Evolutionary conservation across 2,113 vertebrate genomes (phyloP), one percentile per base, ranked within the genome.

Genomic region (Chiloscyllium plagiosum): DNA sequence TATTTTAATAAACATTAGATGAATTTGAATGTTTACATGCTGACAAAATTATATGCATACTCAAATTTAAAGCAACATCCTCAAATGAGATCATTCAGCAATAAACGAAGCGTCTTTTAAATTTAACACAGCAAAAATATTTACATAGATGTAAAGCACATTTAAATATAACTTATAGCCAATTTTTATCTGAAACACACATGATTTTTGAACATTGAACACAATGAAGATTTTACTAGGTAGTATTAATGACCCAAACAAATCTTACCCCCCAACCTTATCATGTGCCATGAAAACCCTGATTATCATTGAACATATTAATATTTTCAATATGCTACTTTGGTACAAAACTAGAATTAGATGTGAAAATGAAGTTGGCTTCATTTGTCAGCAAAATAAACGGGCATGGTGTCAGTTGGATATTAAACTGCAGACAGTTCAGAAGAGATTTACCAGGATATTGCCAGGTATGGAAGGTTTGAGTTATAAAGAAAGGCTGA

Each of bases 1-100:
- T 66, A 93, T 37, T 93, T 93, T 93, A 92, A 93, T 93, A 93
- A 93, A 61, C 17, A 93, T 93, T 61, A 93, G 89, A 66, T 37
- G n/a, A n/a, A 42, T 19, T 66, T 37, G 33, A 66, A 3, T 68
- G 19, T 37, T 93, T 22, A 24, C 29, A 93, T 22, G 89, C 61
- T 68, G 89, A 37, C 17, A 37, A 92, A 66, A 68, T 66, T 66
- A 29, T 66, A 65, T 93, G 17, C 19, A 93, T 66, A 37, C 61
- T 6, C 61, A 93, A 93, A 22, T 65, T 56, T 61, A 90, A 90
- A 90, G 52, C 26, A 90, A 90, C 52, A 90, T 52, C 52, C 87
- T 33, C 22, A 37, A 93, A 93, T 17, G 20, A 37, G 29, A 33
- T 93, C 89, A 90, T 29, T 65, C 56, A 93, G 56, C 6, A 61